Percentiles rank a stretch among this genome's conserved stretches.
Conservation (phyloP, 2,113 vertebrate species). For the Paracanthobrama guichenoti region DNA sequence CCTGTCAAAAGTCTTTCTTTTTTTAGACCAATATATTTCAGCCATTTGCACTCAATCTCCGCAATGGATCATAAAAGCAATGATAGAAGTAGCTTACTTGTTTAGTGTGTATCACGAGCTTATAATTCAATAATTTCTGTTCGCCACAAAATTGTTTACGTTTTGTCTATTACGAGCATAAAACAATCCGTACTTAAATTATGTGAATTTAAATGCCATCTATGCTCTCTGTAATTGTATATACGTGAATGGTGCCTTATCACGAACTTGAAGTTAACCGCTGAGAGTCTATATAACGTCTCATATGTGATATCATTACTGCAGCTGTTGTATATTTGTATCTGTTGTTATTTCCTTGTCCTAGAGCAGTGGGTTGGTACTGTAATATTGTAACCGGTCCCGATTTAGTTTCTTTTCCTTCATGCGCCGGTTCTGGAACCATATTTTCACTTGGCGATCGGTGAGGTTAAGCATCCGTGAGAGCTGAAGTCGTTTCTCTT, state of each 20-base stretch:
- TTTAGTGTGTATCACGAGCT: neutral
- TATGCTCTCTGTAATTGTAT: constrained; percentile 53
- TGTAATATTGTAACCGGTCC: constrained; percentile 97
- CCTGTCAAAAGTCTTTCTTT: constrained; percentile 22
- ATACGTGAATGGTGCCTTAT: constrained; percentile 59
- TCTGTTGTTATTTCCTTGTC: constrained; percentile 58
- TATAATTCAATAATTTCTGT: too few relatives aligned
- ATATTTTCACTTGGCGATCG: constrained; percentile 98
- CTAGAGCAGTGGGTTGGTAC: constrained; percentile 94
- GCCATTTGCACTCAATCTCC: neutral
- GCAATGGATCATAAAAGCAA: neutral
- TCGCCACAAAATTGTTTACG: neutral
- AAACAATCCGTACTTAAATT: constrained; percentile 40
- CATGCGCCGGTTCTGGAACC: constrained; percentile 99
- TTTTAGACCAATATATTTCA: constrained; percentile 7
- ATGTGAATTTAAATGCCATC: constrained; percentile 45
- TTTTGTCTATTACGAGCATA: neutral
- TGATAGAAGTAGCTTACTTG: too few relatives aligned
- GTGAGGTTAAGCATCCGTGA: constrained; percentile 98
- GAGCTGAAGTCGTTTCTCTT: constrained; percentile 95
- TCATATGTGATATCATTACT: constrained; percentile 49
- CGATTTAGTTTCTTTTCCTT: constrained; percentile 99
- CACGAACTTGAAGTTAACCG: constrained; percentile 76
- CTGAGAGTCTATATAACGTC: constrained; percentile 39
- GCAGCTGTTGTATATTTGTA: constrained; percentile 54